These are phyloP conservation scores for Cygnus atratus DNA, from an alignment of 2,113 vertebrate genomes.

Conservation along the genomic window DNA sequence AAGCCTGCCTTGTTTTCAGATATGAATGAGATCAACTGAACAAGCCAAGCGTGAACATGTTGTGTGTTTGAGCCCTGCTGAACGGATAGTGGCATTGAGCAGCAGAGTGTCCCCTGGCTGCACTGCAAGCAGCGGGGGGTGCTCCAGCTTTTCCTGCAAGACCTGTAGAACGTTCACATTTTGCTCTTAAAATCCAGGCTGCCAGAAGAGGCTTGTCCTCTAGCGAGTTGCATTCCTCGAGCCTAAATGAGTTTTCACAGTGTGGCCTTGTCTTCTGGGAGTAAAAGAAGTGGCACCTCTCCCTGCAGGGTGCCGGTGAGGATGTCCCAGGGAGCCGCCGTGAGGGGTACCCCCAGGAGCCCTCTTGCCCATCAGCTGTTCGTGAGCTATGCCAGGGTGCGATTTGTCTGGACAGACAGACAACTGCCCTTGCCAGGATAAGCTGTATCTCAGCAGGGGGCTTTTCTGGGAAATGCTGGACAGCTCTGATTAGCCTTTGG, in stretches of 20 bases:
- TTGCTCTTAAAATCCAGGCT: not conserved
- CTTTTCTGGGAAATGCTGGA: not conserved
- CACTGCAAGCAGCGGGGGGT: not conserved
- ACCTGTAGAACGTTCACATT: not conserved
- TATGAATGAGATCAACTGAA: not conserved
- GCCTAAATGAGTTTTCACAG: not conserved
- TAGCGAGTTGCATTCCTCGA: not conserved
- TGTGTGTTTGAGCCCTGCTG: not conserved
- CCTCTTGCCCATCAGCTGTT: not conserved
- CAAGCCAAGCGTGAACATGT: not conserved
- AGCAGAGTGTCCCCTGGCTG: not conserved
- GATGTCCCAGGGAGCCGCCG: fast-evolving
- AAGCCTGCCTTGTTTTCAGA: not conserved
- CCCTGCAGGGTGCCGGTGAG: not conserved
- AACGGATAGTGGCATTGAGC: not conserved
- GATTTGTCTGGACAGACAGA: not conserved
- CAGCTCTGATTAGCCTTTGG: conserved; percentile 19
- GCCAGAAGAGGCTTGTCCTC: not conserved
- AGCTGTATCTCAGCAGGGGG: conserved; percentile 22
- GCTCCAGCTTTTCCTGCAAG: not conserved
- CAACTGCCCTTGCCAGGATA: not conserved
- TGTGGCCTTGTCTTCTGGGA: not conserved
- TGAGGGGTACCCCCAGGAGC: not conserved
- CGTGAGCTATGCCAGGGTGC: not conserved
- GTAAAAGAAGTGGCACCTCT: not conserved